phyloP scores from a whole-genome alignment of 2,888 invertebrate species.

The Phyllotreta cruciferae region DNA sequence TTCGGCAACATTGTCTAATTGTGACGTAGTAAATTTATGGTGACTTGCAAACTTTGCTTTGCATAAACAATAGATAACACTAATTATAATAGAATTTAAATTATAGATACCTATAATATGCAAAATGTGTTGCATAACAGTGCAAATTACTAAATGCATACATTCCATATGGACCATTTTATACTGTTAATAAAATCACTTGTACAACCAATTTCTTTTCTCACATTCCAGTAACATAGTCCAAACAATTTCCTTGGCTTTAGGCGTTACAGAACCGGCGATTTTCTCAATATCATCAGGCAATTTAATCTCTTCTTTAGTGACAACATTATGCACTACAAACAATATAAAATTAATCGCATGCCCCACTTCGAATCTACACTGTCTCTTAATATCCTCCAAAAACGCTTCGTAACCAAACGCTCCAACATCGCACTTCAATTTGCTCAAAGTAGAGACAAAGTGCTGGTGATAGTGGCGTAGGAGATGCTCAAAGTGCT shows the following conservation, averaged over 20 bases:
- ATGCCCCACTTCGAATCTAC: slow-evolving; percentile 17
- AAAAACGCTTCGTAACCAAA: slow-evolving; percentile 56
- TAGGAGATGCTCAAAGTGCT: slow-evolving; percentile 60
- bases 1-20: no score
- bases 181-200: slow-evolving; percentile 1
- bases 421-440: slow-evolving; percentile 47
- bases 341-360: slow-evolving; percentile 5
- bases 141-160: no score
- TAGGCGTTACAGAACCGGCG: background rate
- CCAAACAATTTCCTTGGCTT: slow-evolving; percentile 12
- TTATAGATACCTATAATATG: no score
- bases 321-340: slow-evolving; percentile 1
- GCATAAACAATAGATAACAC: no score
- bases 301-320: background rate
- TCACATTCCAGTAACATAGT: background rate
- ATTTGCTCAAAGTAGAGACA: slow-evolving; percentile 53
- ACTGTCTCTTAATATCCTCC: slow-evolving; percentile 52
- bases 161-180: no score
- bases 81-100: no score
- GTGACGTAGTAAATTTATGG: no score
- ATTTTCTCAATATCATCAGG: slow-evolving; percentile 7
- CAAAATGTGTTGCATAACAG: no score
- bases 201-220: background rate
- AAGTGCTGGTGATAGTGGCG: slow-evolving; percentile 62
- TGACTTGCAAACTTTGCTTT: no score